These are phyloP conservation scores for Campoletis raptor DNA, from an alignment of 2,888 invertebrate genomes.

Conservation along the genomic window DNA sequence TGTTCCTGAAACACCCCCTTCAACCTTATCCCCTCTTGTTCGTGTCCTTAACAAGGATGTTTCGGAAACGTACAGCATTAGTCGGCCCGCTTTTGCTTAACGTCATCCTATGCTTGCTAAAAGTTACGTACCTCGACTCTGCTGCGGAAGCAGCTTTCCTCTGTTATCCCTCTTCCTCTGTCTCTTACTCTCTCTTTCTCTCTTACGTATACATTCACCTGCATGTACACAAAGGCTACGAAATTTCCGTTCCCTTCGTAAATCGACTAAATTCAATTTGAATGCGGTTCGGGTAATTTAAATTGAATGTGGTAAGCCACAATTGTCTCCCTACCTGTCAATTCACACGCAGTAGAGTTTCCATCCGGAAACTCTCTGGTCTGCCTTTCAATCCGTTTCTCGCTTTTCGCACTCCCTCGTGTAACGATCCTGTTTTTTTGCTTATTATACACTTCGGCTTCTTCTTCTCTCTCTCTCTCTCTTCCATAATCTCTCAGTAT, in stretches of 20 bases:
- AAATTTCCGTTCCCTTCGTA: conserved; percentile 13
- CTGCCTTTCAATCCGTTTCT: background rate
- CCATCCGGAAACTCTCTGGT: background rate
- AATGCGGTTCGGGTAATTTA: conserved; percentile 34
- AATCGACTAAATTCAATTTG: conserved; percentile 46
- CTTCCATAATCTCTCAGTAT: too few relatives aligned
- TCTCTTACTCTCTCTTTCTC: background rate
- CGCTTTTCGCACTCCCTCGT: background rate
- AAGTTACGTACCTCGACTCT: conserved; percentile 2
- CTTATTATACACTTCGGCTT: background rate
- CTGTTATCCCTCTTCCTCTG: background rate
- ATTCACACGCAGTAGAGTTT: conserved; percentile 3
- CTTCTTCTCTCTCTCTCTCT: background rate
- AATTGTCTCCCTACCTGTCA: conserved; percentile 42
- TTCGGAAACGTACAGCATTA: background rate
- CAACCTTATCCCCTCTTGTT: background rate
- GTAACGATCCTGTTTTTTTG: conserved; percentile 3
- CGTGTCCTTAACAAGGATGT: background rate
- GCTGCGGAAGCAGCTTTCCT: background rate
- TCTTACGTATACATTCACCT: background rate
- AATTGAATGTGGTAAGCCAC: conserved; percentile 46
- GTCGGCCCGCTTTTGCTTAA: background rate
- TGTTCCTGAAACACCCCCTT: conserved; percentile 23
- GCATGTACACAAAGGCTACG: background rate
- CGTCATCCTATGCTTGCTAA: background rate